Evolutionary conservation across 1,140 invertebrate species (phyloP), one percentile per base, ranked within the genome.

Genomic region (Nomia melanderi): DNA sequence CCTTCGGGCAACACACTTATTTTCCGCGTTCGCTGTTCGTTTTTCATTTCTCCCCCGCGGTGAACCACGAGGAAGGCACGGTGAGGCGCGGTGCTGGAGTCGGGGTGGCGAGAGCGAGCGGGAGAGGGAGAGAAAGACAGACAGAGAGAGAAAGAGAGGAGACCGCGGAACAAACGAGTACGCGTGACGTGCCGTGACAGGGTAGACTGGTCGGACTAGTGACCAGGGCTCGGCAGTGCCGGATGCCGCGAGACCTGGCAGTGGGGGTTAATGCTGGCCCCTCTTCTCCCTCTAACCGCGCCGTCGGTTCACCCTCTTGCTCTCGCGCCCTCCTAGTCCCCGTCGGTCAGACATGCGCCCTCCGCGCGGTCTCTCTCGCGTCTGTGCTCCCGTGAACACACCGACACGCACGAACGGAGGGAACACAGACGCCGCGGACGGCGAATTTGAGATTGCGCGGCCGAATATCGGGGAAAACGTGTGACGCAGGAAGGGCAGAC

Each of bases 271-370:
- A 70, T 60, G 53, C 63, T 77, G 62, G 44, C n/a, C 41, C 67
- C 57, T 67, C 74, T 78, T n/a, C 71, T 71, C 53, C 27, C 31
- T 79, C 57, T 79, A 66, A 53, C 41, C 64, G 54, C 23, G 64
- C 1, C 20, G 6, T 6, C 20, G 5, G 25, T 41, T 47, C n/a
- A 44, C 59, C 39, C 57, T 77, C 74, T 72, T 56, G 57, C 29
- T 64, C 50, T 53, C 33, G 60, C 65, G 17, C 27, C 54, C 75
- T 76, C 79, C 78, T 69, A 83, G 77, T 78, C 53, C 31, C n/a
- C 81, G 27, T 81, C 80, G 78, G 83, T 79, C 80, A 88, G 85
- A 84, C 89, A 89, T 90, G 89, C 89, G 89, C 89, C 84, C 79
- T 88, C 72, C 76, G 47, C 47, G 6, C 47, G 56, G 20, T 50